A percentile compares a stretch with the other conserved stretches of the same genome.
Evolutionary conservation across 2,797 vertebrate genomes (phyloP).

Genomic region (Melopsittacus undulatus): DNA sequence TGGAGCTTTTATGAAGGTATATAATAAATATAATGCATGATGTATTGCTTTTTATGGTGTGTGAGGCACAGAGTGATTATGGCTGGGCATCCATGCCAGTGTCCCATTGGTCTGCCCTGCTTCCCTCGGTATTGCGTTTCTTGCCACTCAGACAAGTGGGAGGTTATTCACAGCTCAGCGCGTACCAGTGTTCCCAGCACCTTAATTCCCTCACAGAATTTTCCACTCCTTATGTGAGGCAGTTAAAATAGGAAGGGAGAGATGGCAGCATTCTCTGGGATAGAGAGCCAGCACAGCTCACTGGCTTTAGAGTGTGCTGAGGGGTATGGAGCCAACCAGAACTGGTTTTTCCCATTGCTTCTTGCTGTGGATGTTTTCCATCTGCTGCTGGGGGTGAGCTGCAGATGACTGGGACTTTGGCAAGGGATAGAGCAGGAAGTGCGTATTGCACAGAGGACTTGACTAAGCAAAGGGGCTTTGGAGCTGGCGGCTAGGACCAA

Average conservation of each 20-base stretch:
- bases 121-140: neutral
- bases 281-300: slow-evolving; percentile 1
- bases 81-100: rapidly evolving
- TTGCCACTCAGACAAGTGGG: slow-evolving; percentile 2
- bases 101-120: neutral
- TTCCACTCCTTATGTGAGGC: slow-evolving; percentile 43
- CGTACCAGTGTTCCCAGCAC: neutral
- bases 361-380: slow-evolving; percentile 38
- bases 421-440: slow-evolving; percentile 9
- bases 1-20: neutral
- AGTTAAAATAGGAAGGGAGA: slow-evolving; percentile 36
- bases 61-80: neutral
- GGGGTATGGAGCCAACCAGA: neutral
- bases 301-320: neutral
- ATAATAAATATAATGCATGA: neutral
- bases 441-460: slow-evolving; percentile 12
- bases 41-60: neutral
- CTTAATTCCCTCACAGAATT: slow-evolving; percentile 44
- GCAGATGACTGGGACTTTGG: slow-evolving; percentile 46
- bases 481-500: neutral
- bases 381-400: slow-evolving; percentile 23
- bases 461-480: neutral
- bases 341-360: slow-evolving; percentile 2
- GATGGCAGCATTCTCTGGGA: neutral
- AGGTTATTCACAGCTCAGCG: slow-evolving; percentile 44